Evolutionary conservation across 2,113 vertebrate genomes (phyloP).

Genomic region (Micronycteris hirsuta): DNA sequence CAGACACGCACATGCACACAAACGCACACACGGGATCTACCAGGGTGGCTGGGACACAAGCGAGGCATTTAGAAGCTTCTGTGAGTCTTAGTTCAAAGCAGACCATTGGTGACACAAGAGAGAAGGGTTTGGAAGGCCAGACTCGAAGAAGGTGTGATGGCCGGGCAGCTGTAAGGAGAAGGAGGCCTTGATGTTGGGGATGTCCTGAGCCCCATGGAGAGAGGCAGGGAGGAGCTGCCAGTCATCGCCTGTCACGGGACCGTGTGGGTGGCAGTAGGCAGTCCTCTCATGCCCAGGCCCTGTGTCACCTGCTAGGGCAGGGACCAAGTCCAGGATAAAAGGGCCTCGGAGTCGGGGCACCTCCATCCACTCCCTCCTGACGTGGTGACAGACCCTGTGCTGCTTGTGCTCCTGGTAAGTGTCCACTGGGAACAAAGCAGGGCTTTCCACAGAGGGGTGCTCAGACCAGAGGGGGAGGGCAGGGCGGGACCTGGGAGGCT

Average conservation of each 20-base stretch:
- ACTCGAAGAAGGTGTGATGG: background rate
- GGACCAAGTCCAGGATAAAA: conserved; percentile 16
- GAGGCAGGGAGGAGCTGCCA: background rate
- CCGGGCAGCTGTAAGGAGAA: no score
- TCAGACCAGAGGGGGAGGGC: background rate
- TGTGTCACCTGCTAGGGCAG: conserved; percentile 9
- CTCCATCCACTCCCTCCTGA: no score
- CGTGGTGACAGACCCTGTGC: no score
- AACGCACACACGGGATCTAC: no score
- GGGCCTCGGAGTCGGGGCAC: background rate
- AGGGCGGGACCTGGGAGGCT: rapidly evolving
- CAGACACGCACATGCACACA: rapidly evolving
- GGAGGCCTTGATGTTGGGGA: no score
- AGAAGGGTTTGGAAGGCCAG: no score
- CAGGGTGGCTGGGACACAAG: background rate
- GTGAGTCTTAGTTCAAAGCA: background rate
- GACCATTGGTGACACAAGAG: no score
- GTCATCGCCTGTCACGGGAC: background rate
- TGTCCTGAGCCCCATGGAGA: background rate
- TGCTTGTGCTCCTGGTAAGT: background rate
- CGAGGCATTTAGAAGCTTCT: background rate
- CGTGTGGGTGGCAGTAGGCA: background rate
- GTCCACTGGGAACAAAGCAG: background rate
- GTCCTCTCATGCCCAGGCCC: background rate
- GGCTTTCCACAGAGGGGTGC: background rate